Base-by-base conservation (phyloP, 2,113 vertebrate genomes). In the Nycticebus coucang region DNA sequence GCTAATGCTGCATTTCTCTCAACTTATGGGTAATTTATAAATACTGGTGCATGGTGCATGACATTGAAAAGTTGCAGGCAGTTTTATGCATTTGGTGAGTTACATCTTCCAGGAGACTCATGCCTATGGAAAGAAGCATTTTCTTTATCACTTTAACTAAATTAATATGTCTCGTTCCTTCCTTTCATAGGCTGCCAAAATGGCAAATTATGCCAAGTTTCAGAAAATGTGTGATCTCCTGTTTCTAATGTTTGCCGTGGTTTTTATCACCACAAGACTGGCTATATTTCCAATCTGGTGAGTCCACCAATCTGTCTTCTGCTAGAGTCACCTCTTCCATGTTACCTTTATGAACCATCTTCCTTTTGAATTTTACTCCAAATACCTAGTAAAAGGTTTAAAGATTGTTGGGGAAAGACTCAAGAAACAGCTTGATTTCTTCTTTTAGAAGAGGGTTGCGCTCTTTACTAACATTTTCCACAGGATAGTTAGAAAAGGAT, bases 151-250 rank as follows among this genome's bases (percentile, higher is more conserved):
- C 88, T 87, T 66, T 94, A 96, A 97, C 84, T 98, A 92, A 97
- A 97, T 84, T 97, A 86, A 88, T 91, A 91, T 69, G 22, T 80
- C 72, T 35, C 41, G 41, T 97, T 97, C 93, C 93, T 98, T 98
- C 97, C 96, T 98, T 98, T 98, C 98, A 28, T 96, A 99, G 99
- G 99, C 99, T 98, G 99, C 99, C 97, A 99, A 99, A 99, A 99
- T 99, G 99, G 99, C 99, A 97, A 99, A 99, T 98, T 99, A 99
- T 75, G 99, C 99, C 98, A 99, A 99, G 98, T 99, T 99, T 98
- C 99, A 99, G 98, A 99, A 99, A 98, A 97, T 99, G 95, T 99
- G 99, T 98, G 99, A 99, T 98, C 98, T 99, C 93, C 98, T 99
- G 95, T 99, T 99, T 98, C 95, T 99, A 98, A 99, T 99, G 98